Conservation (phyloP, 2,797 vertebrate genomes). For the Nothura maculosa region DNA sequence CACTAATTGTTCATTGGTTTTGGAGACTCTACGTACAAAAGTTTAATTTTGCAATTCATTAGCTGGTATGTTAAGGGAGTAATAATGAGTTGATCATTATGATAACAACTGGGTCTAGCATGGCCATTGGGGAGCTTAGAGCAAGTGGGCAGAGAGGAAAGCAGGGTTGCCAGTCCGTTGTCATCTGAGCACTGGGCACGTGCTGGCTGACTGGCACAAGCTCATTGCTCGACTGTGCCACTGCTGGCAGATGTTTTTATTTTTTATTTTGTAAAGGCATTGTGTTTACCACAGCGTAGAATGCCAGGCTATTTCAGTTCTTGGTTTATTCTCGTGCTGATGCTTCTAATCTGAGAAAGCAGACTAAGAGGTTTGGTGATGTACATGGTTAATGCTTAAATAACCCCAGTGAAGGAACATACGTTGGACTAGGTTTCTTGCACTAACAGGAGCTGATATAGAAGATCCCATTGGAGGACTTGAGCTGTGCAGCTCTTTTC, state of each 20-base stretch:
- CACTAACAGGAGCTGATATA: neutral
- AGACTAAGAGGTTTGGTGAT: neutral
- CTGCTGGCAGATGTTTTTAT: neutral
- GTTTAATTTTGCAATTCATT: conserved; percentile 13
- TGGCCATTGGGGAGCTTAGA: neutral
- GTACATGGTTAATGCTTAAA: neutral
- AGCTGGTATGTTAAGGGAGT: neutral
- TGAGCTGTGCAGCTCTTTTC: neutral
- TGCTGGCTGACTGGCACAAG: neutral
- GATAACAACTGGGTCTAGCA: neutral
- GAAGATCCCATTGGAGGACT: neutral
- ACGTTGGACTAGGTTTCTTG: neutral
- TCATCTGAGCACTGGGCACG: neutral
- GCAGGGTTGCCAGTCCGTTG: neutral
- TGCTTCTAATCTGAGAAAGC: neutral
- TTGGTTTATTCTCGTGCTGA: neutral
- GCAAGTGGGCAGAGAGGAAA: neutral
- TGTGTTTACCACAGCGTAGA: neutral
- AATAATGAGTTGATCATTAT: neutral
- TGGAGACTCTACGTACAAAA: neutral
- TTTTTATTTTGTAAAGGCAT: neutral
- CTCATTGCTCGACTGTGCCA: neutral
- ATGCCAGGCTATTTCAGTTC: neutral
- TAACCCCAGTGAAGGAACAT: neutral
- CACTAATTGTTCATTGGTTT: neutral